Conservation (phyloP, 1,140 invertebrate species). For the Anastrepha obliqua region DNA sequence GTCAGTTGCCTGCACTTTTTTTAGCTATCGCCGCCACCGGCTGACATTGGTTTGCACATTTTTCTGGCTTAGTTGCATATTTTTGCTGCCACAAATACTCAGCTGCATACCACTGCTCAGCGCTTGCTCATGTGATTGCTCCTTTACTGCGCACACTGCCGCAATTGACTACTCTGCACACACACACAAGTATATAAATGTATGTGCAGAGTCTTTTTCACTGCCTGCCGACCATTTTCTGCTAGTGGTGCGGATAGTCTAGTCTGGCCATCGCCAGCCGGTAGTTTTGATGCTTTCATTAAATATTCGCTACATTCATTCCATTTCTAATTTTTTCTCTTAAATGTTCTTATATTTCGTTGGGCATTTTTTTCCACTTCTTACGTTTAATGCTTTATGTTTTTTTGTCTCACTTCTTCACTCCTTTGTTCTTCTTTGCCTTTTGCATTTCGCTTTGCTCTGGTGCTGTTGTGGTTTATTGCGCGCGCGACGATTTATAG, state of each 20-base stretch:
- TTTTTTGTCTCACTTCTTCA: neutral
- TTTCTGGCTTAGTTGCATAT: slow-evolving; percentile 51
- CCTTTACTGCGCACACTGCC: neutral
- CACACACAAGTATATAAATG: neutral
- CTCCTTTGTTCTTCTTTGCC: neutral
- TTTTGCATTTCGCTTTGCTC: slow-evolving; percentile 3
- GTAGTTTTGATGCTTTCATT: slow-evolving; percentile 38
- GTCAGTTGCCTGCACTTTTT: neutral
- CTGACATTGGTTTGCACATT: slow-evolving; percentile 36
- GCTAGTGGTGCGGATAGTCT: too few relatives aligned
- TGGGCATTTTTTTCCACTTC: neutral
- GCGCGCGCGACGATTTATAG: slow-evolving; percentile 43
- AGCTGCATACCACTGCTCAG: neutral
- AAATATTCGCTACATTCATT: slow-evolving; percentile 30
- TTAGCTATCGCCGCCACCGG: neutral
- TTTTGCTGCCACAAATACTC: slow-evolving; percentile 14
- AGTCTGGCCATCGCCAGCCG: neutral
- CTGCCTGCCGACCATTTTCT: neutral
- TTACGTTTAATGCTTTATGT: neutral
- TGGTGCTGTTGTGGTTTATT: slow-evolving; percentile 39
- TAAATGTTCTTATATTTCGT: slow-evolving; percentile 3
- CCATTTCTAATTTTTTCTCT: neutral
- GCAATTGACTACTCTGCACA: too few relatives aligned
- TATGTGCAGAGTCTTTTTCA: neutral
- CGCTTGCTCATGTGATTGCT: neutral